These are phyloP conservation scores for Allenopithecus nigroviridis DNA, from an alignment of 2,797 vertebrate species.

Conservation along the genomic window DNA sequence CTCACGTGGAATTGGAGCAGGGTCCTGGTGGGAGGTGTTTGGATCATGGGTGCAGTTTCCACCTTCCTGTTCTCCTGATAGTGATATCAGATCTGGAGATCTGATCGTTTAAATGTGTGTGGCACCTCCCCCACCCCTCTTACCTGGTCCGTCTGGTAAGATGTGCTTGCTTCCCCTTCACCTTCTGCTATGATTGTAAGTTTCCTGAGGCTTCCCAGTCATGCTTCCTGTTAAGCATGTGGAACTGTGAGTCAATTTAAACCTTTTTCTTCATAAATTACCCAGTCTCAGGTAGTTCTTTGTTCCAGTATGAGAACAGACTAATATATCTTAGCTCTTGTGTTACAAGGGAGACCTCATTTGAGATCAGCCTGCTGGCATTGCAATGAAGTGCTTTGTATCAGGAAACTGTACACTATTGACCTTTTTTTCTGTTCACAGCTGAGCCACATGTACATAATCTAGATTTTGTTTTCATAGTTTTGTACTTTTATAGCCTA, in stretches of 20 bases:
- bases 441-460: constrained; percentile 89
- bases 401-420: constrained; percentile 83
- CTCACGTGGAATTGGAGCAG: neutral
- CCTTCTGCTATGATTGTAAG: neutral
- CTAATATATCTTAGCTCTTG: constrained; percentile 65
- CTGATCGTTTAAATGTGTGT: neutral
- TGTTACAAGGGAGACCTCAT: constrained; percentile 57
- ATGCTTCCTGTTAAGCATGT: neutral
- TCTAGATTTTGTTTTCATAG: constrained; percentile 85
- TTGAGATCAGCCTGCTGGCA: constrained; percentile 77
- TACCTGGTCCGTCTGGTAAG: neutral
- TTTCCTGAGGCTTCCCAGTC: neutral
- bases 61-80: neutral
- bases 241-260: neutral
- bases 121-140: neutral
- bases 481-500: constrained; percentile 90
- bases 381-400: constrained; percentile 82
- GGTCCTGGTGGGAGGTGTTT: too few relatives aligned
- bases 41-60: neutral
- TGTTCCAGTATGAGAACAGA: too few relatives aligned
- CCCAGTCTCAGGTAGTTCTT: too few relatives aligned
- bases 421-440: constrained; percentile 84
- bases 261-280: neutral
- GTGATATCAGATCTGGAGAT: neutral
- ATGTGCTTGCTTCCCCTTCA: neutral